phyloP scores from a whole-genome alignment of 2,113 vertebrate species.

The Pitta sordida region DNA sequence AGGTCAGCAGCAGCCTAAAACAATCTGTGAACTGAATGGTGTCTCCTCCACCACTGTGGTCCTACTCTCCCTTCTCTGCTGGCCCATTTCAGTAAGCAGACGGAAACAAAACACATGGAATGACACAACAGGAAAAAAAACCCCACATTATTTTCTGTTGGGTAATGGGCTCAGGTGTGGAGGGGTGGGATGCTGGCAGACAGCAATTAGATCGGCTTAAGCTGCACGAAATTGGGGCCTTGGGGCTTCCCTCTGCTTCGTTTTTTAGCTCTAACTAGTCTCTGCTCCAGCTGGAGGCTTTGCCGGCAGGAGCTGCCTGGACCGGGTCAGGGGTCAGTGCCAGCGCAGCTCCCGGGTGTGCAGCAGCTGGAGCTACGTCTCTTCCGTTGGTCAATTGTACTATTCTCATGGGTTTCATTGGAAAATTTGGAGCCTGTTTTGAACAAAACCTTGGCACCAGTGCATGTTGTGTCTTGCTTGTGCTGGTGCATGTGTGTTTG shows the following conservation, averaged over 20 bases:
- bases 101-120: not conserved
- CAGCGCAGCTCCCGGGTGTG: not conserved
- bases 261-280: not conserved
- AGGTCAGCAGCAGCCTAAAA: not conserved
- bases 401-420: not conserved
- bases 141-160: not conserved
- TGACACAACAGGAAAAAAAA: not conserved
- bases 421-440: not conserved
- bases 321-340: not conserved
- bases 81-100: not conserved
- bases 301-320: not conserved
- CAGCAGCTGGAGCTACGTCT: not conserved
- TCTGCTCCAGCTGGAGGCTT: rapidly evolving
- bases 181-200: not conserved
- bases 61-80: not conserved
- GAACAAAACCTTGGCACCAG: not conserved
- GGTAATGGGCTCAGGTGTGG: not conserved
- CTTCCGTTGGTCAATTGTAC: not conserved
- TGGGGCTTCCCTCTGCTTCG: not conserved
- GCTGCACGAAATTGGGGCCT: rapidly evolving
- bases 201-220: not conserved
- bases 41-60: not conserved
- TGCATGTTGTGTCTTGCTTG: not conserved
- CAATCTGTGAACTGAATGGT: not conserved
- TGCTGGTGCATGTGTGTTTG: rapidly evolving